Percentiles rank a stretch among this genome's conserved stretches.
phyloP scores from a whole-genome alignment of 2,888 invertebrate genomes.

The Trissoscelio sp. region DNA sequence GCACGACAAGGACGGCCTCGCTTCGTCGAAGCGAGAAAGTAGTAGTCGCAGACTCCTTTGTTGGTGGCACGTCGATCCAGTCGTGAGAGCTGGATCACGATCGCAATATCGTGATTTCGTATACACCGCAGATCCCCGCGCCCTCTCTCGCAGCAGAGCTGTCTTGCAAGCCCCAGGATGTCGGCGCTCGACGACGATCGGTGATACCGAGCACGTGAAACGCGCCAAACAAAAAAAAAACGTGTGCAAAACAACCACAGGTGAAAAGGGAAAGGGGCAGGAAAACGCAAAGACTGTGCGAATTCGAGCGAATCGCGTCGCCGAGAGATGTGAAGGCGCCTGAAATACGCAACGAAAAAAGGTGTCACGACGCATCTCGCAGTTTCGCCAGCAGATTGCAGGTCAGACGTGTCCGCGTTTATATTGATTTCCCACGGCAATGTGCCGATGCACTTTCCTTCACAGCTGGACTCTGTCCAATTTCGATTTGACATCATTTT shows the following conservation, averaged over 20 bases:
- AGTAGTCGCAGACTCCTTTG: not conserved
- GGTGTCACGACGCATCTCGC: slow-evolving; percentile 49
- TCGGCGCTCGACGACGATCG: slow-evolving; percentile 30
- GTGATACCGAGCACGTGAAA: slow-evolving; percentile 2
- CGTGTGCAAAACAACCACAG: not conserved
- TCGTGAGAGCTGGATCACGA: slow-evolving; percentile 5
- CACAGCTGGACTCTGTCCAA: slow-evolving; percentile 32
- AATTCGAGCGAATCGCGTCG: slow-evolving; percentile 1
- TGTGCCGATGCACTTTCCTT: slow-evolving; percentile 3
- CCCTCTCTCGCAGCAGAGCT: not conserved
- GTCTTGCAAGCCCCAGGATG: slow-evolving; percentile 5
- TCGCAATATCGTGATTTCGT: not conserved
- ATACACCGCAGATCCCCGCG: not conserved
- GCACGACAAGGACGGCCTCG: slow-evolving; percentile 31
- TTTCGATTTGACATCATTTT: no score
- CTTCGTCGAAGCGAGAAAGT: slow-evolving; percentile 36
- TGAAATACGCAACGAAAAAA: slow-evolving; percentile 12
- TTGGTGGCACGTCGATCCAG: slow-evolving; percentile 26
- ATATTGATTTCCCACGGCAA: slow-evolving; percentile 50
- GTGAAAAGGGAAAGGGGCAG: not conserved
- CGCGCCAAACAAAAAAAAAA: not conserved
- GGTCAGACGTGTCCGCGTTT: slow-evolving; percentile 48
- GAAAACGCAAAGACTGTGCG: not conserved
- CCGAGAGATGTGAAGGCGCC: slow-evolving; percentile 27
- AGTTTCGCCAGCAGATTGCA: slow-evolving; percentile 54